phyloP scores from a whole-genome alignment of 2,113 vertebrate genomes.

The Chloropsis hardwickii region DNA sequence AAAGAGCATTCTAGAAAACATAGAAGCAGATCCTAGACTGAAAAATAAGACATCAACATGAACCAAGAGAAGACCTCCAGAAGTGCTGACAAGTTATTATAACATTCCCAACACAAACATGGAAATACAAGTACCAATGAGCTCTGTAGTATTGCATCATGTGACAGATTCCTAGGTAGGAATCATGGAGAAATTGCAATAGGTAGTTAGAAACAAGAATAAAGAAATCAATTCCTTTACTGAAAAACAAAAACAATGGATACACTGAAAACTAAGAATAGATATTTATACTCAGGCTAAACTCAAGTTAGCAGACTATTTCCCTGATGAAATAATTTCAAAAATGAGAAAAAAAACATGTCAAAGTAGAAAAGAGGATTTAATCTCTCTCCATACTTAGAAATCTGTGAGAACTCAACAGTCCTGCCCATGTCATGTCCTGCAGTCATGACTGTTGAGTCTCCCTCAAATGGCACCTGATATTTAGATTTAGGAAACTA shows the following conservation, averaged over 20 bases:
- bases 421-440: background rate
- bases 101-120: background rate
- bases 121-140: background rate
- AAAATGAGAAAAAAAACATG: background rate
- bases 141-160: background rate
- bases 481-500: background rate
- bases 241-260: background rate
- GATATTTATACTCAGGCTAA: background rate
- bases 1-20: background rate
- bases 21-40: background rate
- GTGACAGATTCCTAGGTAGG: background rate
- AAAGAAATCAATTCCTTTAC: background rate
- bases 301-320: background rate
- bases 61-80: background rate
- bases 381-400: background rate
- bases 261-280: background rate
- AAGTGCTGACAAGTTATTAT: fast-evolving
- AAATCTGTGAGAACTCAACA: background rate
- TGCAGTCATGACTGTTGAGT: background rate
- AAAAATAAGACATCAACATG: background rate
- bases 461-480: background rate
- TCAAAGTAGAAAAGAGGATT: background rate
- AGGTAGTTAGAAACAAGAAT: background rate
- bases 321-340: background rate
- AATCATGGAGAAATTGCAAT: background rate